These are phyloP conservation scores for Tipula unca DNA, from an alignment of 2,888 invertebrate species.

Conservation along the genomic window DNA sequence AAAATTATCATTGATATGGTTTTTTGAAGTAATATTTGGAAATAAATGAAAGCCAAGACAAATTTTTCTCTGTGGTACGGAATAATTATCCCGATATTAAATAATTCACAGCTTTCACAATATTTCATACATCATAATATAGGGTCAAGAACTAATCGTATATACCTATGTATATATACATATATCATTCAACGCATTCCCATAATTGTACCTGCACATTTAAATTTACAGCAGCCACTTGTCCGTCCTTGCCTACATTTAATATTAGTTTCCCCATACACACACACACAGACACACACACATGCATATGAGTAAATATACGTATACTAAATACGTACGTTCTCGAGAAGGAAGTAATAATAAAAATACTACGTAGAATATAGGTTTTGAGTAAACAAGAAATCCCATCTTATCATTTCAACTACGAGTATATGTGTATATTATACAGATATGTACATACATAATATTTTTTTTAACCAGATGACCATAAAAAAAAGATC, in stretches of 20 bases:
- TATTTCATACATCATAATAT: too few species aligned
- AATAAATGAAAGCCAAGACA: too few species aligned
- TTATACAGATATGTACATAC: not conserved
- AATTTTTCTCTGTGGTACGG: too few species aligned
- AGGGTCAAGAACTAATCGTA: too few species aligned
- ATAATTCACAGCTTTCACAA: too few species aligned
- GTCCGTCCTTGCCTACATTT: not conserved
- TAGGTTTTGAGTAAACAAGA: not conserved
- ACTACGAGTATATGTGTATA: not conserved
- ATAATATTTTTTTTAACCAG: not conserved
- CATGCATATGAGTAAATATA: not conserved
- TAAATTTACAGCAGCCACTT: not conserved
- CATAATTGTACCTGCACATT: not conserved
- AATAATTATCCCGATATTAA: too few species aligned
- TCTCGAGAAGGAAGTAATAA: not conserved
- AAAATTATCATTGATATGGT: too few species aligned
- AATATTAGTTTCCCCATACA: not conserved
- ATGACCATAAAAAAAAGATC: constrained; percentile 1
- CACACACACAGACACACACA: not conserved
- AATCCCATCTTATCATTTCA: not conserved
- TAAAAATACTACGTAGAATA: not conserved
- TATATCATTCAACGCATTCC: too few species aligned
- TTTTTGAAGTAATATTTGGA: too few species aligned
- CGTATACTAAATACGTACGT: not conserved
- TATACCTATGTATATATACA: too few species aligned